Evolutionary conservation across 1,140 invertebrate species (phyloP), one percentile per base, ranked within the genome.

Genomic region (Holcopasites calliopsidis): DNA sequence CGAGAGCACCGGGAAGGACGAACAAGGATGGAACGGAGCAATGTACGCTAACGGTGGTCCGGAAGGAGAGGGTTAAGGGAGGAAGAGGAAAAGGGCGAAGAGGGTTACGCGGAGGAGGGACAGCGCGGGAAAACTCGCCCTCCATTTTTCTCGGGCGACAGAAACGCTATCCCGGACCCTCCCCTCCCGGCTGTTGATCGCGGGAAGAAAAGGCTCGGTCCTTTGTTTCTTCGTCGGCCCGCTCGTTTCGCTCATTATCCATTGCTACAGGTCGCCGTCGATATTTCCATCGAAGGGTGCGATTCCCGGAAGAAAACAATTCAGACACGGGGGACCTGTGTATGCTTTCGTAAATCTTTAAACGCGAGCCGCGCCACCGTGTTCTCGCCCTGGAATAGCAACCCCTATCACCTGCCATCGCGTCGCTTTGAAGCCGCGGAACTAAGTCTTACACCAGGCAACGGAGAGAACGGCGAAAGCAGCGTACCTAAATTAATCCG

Each of bases 41-140:
- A 42, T 60, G 68, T 23, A 42, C 35, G 2, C n/a, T 18, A 7
- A 50, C 5, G 33, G 47, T 3, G n/a, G n/a, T 47, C 44, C 28
- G 47, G 49, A 50, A 10, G 40, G 68, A 33, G 33, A 47, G 50
- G 40, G 54, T 57, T 35, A 31, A 35, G 40, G 10, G 62, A 28
- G 28, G 11, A n/a, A 70, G 38, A 52, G 42, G 28, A n/a, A 52
- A 44, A 38, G 38, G 31, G 35, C 23, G 11, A 31, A 35, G 16
- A 21, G 33, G 42, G n/a, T 28, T 11, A 33, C 3, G 11, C 2
- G 18, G 26, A 26, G 47, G 44, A 47, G 18, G 28, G 31, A 54
- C 52, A 54, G 52, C 75, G 81, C 85, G 85, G 81, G 85, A 86
- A 86, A 86, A 77, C 81, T 85, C 81, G 70, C 79, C 73, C 78